Evolutionary conservation across 2,888 invertebrate genomes (phyloP), one percentile per base, ranked within the genome.

Genomic region (Eutolmus rufibarbis): DNA sequence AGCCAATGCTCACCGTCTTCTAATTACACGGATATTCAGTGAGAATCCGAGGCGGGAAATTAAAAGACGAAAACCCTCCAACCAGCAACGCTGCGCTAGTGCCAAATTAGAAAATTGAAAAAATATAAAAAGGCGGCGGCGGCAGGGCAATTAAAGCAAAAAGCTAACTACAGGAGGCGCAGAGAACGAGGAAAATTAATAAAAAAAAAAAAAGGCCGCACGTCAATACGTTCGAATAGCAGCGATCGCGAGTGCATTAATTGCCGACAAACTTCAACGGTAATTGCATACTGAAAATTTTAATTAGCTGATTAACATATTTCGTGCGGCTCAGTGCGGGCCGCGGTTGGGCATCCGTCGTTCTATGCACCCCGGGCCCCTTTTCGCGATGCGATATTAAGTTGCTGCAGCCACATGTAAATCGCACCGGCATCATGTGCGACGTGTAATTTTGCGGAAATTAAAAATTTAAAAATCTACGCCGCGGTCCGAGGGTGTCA

Each of bases 11-110:
- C 82, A 82, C 57, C 82, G 82, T 57, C 37, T 76, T 56, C 86
- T 86, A 86, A 86, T 86, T 86, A 86, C 86, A 86, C 77, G 86
- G 86, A 77, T 86, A 86, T 86, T 86, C 86, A 86, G 74, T 51
- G 86, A 86, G 77, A 86, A 86, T 86, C 28, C 77, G 56, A 86
- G 76, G 86, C 86, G 86, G 51, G 76, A 86, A 86, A 86, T 86
- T 86, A 86, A 86, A 86, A 86, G 56, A 19, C 77, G 34, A 74
- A 86, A 86, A 86, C 34, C 82, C 57, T 46, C 82, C 82, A 82
- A 82, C 82, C 57, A 82, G 57, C 82, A 82, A 82, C 56, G 51
- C n/a, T 14, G 51, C 81, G 8, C 43, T 34, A 81, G 81, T 23
- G 34, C 82, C 57, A 82, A 82, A 82, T 82, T 82, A 82, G 82